Evolutionary conservation across 30 jellyfish, hydroid and myxozoan species (phyloP), one percentile per base, ranked within the genome.

Genomic region (Hydra vulgaris): DNA sequence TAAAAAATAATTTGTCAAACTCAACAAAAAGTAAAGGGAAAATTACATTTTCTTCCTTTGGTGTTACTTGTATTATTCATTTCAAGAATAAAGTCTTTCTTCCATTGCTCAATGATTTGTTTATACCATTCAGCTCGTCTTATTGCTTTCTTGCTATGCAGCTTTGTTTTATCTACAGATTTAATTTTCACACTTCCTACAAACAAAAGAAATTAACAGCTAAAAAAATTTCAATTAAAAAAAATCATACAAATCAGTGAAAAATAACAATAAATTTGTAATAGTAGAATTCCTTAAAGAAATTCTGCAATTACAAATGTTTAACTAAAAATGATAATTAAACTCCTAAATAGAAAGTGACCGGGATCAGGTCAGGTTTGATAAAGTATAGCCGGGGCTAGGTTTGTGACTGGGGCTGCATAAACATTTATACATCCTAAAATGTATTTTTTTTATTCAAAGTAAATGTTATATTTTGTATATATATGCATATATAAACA

Each of bases 111-210:
- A 12, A 26, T 66, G 5, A 80, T 80, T 66, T 68, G 27, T 70
- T 23, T 15, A 80, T 80, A 80, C 81, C 26, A 23, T 22, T 61
- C 26, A 20, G 87, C 67, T 18, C 87, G 80, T 70, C 70, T 67
- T 25, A 22, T 8, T 1, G 87, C 71, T 27, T 22, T 19, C 16
- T 5, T 80, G 40, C 81, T 70, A 15, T 70, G 71, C 23, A 53
- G n/a, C 70, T 66, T 80, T 15, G 87, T 80, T 17, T 15, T 70
- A 18, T 80, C 87, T 18, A 80, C 72, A 0, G 87, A 80, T 56
- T 68, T 54, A 12, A 80, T 80, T 23, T 56, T 66, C 54, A 80
- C 68, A 15, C 66, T 22, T 21, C 87, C 87, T 80, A 78, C 7
- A 15, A 68, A 68, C 4, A 68, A 40, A 40, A 3, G 61, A 40